A percentile compares a stretch with the other conserved stretches of the same genome.
These are phyloP conservation scores for Ophion ellenae DNA, from an alignment of 2,888 invertebrate genomes.

Conservation along the genomic window DNA sequence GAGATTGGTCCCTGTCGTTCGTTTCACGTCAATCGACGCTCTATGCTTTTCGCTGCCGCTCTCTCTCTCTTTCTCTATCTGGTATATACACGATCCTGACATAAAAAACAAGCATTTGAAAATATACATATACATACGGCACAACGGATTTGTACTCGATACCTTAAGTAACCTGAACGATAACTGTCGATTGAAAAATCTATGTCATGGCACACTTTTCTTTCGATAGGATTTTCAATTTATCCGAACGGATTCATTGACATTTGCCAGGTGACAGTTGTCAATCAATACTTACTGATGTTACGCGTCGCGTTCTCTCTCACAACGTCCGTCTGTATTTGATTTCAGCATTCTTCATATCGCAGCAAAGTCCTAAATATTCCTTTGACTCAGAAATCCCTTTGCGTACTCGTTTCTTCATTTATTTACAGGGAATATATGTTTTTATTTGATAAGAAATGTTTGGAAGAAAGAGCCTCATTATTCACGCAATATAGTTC, in stretches of 20 bases:
- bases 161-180: constrained; percentile 7
- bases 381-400: no score
- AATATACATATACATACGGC: constrained; percentile 18
- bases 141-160: constrained; percentile 29
- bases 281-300: no score
- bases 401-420: no score
- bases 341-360: no score
- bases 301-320: no score
- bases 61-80: constrained; percentile 17
- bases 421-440: no score
- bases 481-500: no score
- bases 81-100: constrained; percentile 12
- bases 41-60: constrained; percentile 9
- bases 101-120: constrained; percentile 8
- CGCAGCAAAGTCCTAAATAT: no score
- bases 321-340: no score
- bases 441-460: no score
- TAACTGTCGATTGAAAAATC: constrained; percentile 41
- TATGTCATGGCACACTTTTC: constrained; percentile 43
- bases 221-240: background rate
- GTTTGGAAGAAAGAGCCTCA: no score
- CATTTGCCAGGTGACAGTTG: background rate
- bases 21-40: constrained; percentile 63
- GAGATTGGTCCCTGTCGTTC: constrained; percentile 63
- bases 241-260: background rate